phyloP scores from a whole-genome alignment of 2,113 vertebrate genomes.

The Pelodiscus sinensis region DNA sequence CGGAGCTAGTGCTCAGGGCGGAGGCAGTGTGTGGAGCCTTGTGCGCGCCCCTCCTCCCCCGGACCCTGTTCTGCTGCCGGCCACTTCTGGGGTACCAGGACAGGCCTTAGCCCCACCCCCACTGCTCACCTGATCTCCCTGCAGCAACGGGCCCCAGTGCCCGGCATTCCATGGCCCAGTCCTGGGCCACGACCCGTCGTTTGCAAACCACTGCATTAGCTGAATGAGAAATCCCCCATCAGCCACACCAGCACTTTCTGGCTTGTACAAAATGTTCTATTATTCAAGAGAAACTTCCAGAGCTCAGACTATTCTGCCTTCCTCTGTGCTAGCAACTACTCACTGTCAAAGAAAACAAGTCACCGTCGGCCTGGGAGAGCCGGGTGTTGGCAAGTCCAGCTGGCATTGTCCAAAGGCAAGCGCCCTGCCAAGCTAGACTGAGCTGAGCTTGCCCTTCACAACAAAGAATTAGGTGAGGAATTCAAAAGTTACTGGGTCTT shows the following conservation, averaged over 20 bases:
- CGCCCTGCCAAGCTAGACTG: background rate
- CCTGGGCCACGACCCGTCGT: too few relatives aligned
- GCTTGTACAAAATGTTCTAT: background rate
- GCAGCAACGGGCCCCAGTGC: too few relatives aligned
- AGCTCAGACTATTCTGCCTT: background rate
- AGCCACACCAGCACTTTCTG: background rate
- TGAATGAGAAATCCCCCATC: background rate
- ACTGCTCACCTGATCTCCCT: too few relatives aligned
- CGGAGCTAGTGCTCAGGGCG: too few relatives aligned
- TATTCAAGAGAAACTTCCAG: background rate
- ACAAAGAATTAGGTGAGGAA: background rate
- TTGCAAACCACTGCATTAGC: background rate
- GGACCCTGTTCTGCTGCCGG: too few relatives aligned
- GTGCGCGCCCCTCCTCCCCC: too few relatives aligned
- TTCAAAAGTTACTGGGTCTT: background rate
- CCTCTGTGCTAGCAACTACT: background rate
- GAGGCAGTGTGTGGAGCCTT: too few relatives aligned
- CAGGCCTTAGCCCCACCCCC: too few relatives aligned
- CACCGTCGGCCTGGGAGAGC: background rate
- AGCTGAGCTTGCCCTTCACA: background rate
- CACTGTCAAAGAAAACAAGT: background rate
- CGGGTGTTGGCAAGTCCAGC: background rate
- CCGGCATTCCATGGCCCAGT: too few relatives aligned
- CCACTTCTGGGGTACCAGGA: too few relatives aligned
- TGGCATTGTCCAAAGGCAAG: background rate